Base-by-base conservation (phyloP, 2,888 invertebrate genomes). In the Rhingia campestris region DNA sequence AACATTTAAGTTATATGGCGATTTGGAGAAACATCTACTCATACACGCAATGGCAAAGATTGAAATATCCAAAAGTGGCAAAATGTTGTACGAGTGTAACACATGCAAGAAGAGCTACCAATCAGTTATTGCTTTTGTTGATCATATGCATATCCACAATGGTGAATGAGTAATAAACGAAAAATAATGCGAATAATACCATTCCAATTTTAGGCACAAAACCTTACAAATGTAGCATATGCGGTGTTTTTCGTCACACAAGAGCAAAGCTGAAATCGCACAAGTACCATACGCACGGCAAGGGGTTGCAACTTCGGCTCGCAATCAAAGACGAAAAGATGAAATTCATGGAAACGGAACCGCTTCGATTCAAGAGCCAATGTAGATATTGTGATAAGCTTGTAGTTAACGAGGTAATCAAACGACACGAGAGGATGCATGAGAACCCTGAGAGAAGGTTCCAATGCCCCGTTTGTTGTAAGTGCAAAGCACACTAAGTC, bases 81-180 rank as follows among this genome's bases (percentile, higher is more conserved):
- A 58, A 6, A 32, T 58, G 39, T 5, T 30, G 10, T 70, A 70
- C 14, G 58, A 10, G n/a, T 70, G 70, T 12, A 70, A 58, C 41
- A 14, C 12, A 0, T 70, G 70, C 12, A n/a, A 41, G 9, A 70
- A 58, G 5, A 39, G 14, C 4, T 70, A 70, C 32, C 37, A 47
- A 12, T 47, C 69, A 10, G 53, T 53, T n/a, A 5, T 58, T 9
- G 22, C 56, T 5, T 69, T 69, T 12, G 39, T 69, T 47, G 69
- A 69, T 37, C 69, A 69, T 10, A 39, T 69, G 58, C 70, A 70
- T 14, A 70, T 69, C n/a, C 69, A 69, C 32, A 69, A 69, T 35
- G 58, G 58, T 69, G n/a, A 30, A 4, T 4, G 4, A 33, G n/a
- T 43, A 33, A 45, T 0, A 33, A 7, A 1, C 5, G 33, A n/a